Conservation (phyloP, 2,113 vertebrate genomes). For the Puntigrus tetrazona region DNA sequence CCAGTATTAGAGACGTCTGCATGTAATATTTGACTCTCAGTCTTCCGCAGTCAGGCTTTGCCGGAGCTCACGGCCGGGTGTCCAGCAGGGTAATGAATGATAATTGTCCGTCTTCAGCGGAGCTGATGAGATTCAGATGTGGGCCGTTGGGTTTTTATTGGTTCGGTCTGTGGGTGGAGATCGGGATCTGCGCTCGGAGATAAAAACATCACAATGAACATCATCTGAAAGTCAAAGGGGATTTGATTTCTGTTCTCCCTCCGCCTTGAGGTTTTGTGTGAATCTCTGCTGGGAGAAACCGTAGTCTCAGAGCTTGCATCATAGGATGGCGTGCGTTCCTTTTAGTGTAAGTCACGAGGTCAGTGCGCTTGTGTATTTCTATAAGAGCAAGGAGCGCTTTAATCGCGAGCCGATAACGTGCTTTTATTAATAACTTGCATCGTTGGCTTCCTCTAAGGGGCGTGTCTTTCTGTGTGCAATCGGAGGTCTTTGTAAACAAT, state of each 20-base stretch:
- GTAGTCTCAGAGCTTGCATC: background rate
- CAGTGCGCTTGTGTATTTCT: background rate
- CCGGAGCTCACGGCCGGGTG: background rate
- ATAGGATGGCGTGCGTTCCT: background rate
- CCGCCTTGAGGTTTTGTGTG: background rate
- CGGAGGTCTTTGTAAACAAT: background rate
- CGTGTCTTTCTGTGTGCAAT: background rate
- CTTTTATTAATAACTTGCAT: constrained; percentile 3
- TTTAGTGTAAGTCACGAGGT: background rate
- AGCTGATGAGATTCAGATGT: constrained; percentile 16
- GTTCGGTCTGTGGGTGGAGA: constrained; percentile 15
- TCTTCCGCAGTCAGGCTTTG: background rate
- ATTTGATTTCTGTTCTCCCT: background rate
- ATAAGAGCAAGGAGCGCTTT: background rate
- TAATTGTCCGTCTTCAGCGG: background rate
- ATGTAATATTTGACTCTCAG: background rate
- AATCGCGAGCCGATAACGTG: background rate
- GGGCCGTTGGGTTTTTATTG: background rate
- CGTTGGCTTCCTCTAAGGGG: background rate
- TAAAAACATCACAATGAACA: background rate
- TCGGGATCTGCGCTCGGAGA: background rate
- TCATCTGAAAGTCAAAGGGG: background rate
- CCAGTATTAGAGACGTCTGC: no score
- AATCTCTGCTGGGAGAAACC: background rate
- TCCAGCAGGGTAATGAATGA: constrained; percentile 20